Evolutionary conservation across 1,140 invertebrate species (phyloP).

Genomic region (Ostrea edulis): DNA sequence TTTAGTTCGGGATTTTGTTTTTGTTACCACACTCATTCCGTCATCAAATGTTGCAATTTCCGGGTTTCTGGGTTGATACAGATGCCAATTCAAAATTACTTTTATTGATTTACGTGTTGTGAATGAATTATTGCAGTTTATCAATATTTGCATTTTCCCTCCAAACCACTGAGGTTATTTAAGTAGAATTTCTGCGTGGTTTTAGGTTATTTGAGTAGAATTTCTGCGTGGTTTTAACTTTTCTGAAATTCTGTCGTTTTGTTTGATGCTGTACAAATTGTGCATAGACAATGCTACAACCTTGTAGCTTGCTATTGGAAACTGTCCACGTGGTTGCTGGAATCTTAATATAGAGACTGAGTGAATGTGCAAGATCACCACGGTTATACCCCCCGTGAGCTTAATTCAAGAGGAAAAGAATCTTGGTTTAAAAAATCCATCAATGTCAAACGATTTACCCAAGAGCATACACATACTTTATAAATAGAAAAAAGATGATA

Average conservation of each 20-base stretch:
- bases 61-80: background rate
- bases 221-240: background rate
- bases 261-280: background rate
- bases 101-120: slow-evolving; percentile 8
- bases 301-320: background rate
- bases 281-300: background rate
- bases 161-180: background rate
- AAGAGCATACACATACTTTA: too few relatives aligned
- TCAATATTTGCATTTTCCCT: background rate
- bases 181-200: background rate
- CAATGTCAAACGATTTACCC: too few relatives aligned
- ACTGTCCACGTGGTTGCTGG: background rate
- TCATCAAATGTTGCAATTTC: background rate
- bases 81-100: background rate
- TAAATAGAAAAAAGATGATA: too few relatives aligned
- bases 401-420: background rate
- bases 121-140: slow-evolving; percentile 10
- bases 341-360: background rate
- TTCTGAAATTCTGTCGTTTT: background rate
- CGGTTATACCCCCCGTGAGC: background rate
- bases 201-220: background rate
- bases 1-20: too few relatives aligned
- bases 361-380: background rate
- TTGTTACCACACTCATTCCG: background rate
- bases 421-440: background rate